Evolutionary conservation across 2,797 vertebrate genomes (phyloP).

Genomic region (Hephaestus fuliginosus): DNA sequence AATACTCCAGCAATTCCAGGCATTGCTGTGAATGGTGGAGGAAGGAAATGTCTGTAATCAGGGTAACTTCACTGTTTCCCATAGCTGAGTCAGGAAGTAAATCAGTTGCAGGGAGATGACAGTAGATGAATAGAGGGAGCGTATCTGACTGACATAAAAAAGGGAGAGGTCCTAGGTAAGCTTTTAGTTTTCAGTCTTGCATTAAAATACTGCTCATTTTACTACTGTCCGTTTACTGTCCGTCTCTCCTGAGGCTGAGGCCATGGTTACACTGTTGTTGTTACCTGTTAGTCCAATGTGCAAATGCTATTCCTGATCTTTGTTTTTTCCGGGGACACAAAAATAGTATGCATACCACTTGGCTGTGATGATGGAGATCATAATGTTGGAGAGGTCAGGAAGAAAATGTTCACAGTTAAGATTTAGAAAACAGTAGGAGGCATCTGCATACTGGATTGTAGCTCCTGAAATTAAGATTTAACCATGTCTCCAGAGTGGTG

Average conservation of each 20-base stretch:
- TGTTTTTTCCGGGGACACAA: conserved; percentile 50
- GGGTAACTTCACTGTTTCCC: conserved; percentile 81
- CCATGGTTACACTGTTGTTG: conserved; percentile 73
- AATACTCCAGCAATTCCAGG: conserved; percentile 83
- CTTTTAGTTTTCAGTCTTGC: not conserved
- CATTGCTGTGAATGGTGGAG: conserved; percentile 79
- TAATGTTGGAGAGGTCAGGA: conserved; percentile 23
- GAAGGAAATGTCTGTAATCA: conserved; percentile 87
- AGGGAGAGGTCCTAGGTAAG: conserved; percentile 22
- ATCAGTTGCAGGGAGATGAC: conserved; percentile 71
- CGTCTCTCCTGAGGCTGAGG: conserved; percentile 61
- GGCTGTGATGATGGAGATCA: conserved; percentile 28
- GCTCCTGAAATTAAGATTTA: not conserved
- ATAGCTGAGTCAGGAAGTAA: conserved; percentile 78
- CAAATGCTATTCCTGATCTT: conserved; percentile 70
- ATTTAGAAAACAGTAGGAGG: conserved; percentile 1
- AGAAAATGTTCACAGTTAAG: conserved; percentile 29
- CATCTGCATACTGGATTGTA: not conserved
- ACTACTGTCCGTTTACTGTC: conserved; percentile 15
- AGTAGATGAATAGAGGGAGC: conserved; percentile 63
- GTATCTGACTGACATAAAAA: conserved; percentile 36
- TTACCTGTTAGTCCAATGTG: conserved; percentile 75
- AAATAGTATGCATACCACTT: conserved; percentile 33
- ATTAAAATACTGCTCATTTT: not conserved
- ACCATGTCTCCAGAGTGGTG: not conserved